A percentile compares a stretch with the other conserved stretches of the same genome.
Conservation (phyloP, 2,888 invertebrate species). For the Agelastica alni region DNA sequence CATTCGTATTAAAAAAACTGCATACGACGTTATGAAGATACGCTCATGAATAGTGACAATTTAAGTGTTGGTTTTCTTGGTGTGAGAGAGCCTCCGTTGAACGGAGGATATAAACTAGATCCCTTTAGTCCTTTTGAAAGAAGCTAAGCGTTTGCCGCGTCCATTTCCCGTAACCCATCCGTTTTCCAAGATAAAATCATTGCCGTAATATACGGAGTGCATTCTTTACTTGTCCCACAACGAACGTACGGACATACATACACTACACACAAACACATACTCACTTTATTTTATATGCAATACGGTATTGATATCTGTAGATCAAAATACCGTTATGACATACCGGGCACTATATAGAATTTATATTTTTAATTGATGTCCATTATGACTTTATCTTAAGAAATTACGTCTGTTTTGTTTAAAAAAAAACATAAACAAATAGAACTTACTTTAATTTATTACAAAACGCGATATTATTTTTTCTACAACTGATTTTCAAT, state of each 20-base stretch:
- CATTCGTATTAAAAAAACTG: no score
- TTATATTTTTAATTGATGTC: neutral
- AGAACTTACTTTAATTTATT: no score
- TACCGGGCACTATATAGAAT: neutral
- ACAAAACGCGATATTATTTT: no score
- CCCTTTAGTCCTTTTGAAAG: constrained; percentile 38
- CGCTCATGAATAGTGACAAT: constrained; percentile 3
- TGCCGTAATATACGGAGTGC: constrained; percentile 44
- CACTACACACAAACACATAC: constrained; percentile 18
- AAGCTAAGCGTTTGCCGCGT: constrained; percentile 23
- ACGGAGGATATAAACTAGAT: constrained; percentile 27
- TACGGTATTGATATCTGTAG: constrained; percentile 45
- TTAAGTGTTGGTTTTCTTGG: constrained; percentile 17
- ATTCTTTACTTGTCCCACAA: constrained; percentile 41
- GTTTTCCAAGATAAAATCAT: constrained; percentile 49
- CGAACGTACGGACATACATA: constrained; percentile 26
- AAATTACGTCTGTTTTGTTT: no score
- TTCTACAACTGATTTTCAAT: no score
- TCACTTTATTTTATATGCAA: constrained; percentile 11
- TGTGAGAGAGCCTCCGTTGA: constrained; percentile 10
- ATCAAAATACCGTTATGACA: constrained; percentile 47
- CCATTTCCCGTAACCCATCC: constrained; percentile 47
- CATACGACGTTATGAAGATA: neutral
- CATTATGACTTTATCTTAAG: no score
- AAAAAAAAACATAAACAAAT: no score